phyloP scores from a whole-genome alignment of 2,113 vertebrate species.

The Ovis canadensis region DNA sequence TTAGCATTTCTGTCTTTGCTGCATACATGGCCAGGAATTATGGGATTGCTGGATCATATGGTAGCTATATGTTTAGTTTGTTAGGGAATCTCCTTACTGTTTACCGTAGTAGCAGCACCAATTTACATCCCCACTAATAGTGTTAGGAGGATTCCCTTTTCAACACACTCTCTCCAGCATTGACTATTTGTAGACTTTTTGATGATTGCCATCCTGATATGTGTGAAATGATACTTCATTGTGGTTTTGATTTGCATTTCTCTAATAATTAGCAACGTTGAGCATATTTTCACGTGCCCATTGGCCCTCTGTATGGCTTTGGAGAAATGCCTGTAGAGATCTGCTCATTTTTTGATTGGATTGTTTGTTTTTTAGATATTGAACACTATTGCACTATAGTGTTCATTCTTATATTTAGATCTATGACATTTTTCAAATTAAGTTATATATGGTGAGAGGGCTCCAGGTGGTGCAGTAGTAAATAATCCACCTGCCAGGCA shows the following conservation, averaged over 20 bases:
- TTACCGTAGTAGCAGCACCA: background rate
- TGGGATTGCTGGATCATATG: background rate
- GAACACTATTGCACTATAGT: background rate
- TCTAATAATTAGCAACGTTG: background rate
- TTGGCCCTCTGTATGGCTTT: background rate
- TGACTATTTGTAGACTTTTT: background rate
- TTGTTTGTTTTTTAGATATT: background rate
- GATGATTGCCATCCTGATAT: background rate
- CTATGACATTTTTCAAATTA: background rate
- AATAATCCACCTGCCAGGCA: background rate
- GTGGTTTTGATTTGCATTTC: background rate
- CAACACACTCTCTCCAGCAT: background rate
- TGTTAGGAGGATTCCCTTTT: background rate
- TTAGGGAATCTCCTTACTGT: background rate
- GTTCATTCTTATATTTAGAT: background rate
- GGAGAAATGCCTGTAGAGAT: background rate
- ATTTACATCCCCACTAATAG: background rate
- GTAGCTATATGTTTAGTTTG: background rate
- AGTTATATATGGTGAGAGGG: background rate
- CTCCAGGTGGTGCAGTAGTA: background rate
- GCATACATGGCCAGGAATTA: background rate
- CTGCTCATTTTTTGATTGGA: background rate
- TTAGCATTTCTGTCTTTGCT: background rate
- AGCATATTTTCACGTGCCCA: background rate
- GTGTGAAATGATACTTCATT: background rate